phyloP scores from a whole-genome alignment of 1,140 invertebrate species.

The Pomacea maculata region DNA sequence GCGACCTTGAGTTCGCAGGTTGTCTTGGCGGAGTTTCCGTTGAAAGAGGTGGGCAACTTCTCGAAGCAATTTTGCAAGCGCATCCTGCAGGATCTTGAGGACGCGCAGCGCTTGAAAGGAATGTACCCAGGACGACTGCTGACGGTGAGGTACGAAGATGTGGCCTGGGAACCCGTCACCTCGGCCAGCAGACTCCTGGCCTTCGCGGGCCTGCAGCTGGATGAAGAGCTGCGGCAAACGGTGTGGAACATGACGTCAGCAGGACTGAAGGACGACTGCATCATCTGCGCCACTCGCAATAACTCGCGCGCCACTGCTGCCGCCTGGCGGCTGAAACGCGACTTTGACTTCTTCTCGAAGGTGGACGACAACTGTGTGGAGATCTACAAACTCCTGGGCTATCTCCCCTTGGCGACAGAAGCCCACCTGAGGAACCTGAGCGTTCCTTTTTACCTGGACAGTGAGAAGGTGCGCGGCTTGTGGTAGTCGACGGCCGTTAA shows the following conservation, averaged over 20 bases:
- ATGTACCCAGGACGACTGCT: slow-evolving; percentile 18
- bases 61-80: slow-evolving; percentile 14
- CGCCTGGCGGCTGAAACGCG: slow-evolving; percentile 6
- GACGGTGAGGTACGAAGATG: slow-evolving; percentile 31
- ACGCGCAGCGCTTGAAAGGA: neutral
- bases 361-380: neutral
- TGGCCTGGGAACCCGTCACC: slow-evolving; percentile 8
- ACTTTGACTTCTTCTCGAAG: neutral
- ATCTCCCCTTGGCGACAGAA: neutral
- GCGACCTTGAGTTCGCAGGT: slow-evolving; percentile 20
- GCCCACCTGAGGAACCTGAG: slow-evolving; percentile 2
- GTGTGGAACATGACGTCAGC: slow-evolving; percentile 22
- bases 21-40: neutral
- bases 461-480: neutral
- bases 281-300: neutral
- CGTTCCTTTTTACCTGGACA: neutral
- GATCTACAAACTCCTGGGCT: slow-evolving; percentile 4
- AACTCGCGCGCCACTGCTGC: slow-evolving; percentile 10
- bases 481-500: no score
- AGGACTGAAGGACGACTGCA: neutral
- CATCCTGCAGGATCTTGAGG: slow-evolving; percentile 13
- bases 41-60: neutral
- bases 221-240: neutral
- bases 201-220: slow-evolving; percentile 20
- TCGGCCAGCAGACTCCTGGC: slow-evolving; percentile 22